These are phyloP conservation scores for Bombyx mandarina DNA, from an alignment of 1,140 invertebrate species.

Conservation along the genomic window DNA sequence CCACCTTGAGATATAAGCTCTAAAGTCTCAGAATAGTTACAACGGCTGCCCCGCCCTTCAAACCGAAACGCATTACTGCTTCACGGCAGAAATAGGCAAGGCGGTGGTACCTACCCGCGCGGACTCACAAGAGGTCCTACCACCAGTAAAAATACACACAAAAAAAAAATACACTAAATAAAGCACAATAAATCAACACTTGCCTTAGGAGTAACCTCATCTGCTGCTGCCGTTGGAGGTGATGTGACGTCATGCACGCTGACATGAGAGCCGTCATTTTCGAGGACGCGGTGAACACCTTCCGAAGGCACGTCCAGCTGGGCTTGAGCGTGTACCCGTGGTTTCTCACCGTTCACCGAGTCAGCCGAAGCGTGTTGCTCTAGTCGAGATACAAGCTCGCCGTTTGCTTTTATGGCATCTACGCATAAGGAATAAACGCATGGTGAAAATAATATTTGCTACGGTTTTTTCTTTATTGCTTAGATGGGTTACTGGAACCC, in stretches of 20 bases:
- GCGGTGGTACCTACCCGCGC: too few relatives aligned
- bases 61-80: too few relatives aligned
- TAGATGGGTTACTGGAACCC: too few relatives aligned
- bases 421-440: not conserved
- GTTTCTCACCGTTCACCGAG: constrained; percentile 39
- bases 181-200: not conserved
- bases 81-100: too few relatives aligned
- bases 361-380: constrained; percentile 63
- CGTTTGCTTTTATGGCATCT: constrained; percentile 65
- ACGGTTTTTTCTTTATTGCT: too few relatives aligned
- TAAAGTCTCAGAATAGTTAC: too few relatives aligned
- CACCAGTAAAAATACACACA: too few relatives aligned
- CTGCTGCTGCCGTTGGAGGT: constrained; percentile 26
- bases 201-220: constrained; percentile 55
- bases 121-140: too few relatives aligned
- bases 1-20: too few relatives aligned
- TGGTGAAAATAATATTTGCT: too few relatives aligned
- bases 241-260: constrained; percentile 36
- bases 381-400: constrained; percentile 62
- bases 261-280: constrained; percentile 42
- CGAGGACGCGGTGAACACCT: constrained; percentile 48
- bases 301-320: constrained; percentile 65
- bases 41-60: too few relatives aligned
- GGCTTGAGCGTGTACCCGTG: constrained; percentile 47
- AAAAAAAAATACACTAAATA: too few relatives aligned